phyloP scores from a whole-genome alignment of 1,140 invertebrate species.

The Drosophila ambigua region DNA sequence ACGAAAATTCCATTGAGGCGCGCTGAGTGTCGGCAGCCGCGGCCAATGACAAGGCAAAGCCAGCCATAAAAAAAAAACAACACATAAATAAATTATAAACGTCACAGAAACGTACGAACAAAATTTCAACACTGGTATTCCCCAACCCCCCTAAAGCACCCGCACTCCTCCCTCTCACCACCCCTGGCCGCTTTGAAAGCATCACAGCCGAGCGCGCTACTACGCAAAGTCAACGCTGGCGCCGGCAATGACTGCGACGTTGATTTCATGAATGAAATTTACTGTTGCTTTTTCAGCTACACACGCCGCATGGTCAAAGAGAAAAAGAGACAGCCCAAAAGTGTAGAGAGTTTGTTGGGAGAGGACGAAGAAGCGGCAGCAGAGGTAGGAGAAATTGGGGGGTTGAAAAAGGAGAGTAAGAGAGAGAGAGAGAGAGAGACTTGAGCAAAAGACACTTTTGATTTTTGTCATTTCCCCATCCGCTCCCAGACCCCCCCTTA shows the following conservation, averaged over 20 bases:
- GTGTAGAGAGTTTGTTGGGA: too few relatives aligned
- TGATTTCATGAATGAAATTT: conserved; percentile 74
- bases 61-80: conserved; percentile 46
- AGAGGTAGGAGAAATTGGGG: too few relatives aligned
- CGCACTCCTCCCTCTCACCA: too few relatives aligned
- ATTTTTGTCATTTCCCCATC: conserved; percentile 43
- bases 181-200: too few relatives aligned
- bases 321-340: too few relatives aligned
- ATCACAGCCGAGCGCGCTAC: background rate
- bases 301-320: conserved; percentile 18
- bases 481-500: background rate
- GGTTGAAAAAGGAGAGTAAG: background rate
- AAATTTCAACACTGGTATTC: conserved; percentile 37
- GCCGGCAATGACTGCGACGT: conserved; percentile 25
- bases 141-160: conserved; percentile 2
- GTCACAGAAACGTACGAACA: conserved; percentile 53
- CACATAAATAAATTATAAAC: conserved; percentile 66
- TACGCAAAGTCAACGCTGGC: conserved; percentile 17
- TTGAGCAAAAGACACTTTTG: conserved; percentile 44
- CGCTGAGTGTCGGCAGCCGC: background rate
- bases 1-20: conserved; percentile 10
- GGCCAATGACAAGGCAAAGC: conserved; percentile 44
- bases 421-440: conserved; percentile 14
- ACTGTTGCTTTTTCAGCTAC: conserved; percentile 49
- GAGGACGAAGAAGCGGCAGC: too few relatives aligned